A percentile compares a stretch with the other conserved stretches of the same genome.
phyloP scores from a whole-genome alignment of 2,888 invertebrate genomes.

The Rotaria magnacalcarata region DNA sequence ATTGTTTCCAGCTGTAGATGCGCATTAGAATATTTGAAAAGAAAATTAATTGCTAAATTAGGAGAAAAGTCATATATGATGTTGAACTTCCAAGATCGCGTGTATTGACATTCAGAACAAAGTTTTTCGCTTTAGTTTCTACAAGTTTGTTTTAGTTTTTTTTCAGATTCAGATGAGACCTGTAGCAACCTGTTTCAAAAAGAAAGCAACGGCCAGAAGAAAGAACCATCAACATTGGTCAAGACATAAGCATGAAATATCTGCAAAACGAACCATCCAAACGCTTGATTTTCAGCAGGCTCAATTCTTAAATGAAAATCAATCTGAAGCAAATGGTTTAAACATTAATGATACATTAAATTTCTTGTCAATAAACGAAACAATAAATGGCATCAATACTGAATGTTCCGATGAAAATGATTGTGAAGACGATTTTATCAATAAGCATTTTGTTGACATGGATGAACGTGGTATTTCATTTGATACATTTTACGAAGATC shows the following conservation, averaged over 20 bases:
- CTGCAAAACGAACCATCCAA: not conserved
- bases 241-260: not conserved
- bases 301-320: not conserved
- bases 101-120: too few relatives aligned
- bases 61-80: too few relatives aligned
- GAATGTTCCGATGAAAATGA: not conserved
- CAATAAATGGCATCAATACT: not conserved
- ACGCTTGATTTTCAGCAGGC: not conserved
- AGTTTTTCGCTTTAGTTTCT: too few relatives aligned
- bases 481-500: not conserved
- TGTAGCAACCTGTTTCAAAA: not conserved
- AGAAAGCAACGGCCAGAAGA: not conserved
- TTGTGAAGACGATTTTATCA: not conserved
- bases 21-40: too few relatives aligned
- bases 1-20: too few relatives aligned
- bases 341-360: not conserved
- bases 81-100: too few relatives aligned
- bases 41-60: too few relatives aligned
- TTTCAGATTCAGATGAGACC: not conserved
- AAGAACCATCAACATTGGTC: slow-evolving; percentile 7
- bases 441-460: not conserved
- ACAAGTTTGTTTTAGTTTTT: not conserved
- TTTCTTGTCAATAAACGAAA: not conserved
- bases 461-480: not conserved
- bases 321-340: not conserved